Evolutionary conservation across 2,113 vertebrate genomes (phyloP).

Genomic region (Lepidothrix coronata): DNA sequence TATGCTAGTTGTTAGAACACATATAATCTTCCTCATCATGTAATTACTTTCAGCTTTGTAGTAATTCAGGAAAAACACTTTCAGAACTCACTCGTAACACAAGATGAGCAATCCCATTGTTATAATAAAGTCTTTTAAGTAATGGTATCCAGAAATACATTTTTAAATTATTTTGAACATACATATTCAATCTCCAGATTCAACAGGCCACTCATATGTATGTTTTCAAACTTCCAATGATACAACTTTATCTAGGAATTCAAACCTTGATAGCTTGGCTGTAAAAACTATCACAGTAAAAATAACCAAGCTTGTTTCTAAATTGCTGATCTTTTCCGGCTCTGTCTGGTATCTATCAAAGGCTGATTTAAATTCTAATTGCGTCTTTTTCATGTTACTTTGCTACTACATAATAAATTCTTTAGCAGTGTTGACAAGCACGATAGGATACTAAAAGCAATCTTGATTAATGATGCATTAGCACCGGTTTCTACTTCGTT

Average conservation of each 20-base stretch:
- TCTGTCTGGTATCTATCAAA: neutral
- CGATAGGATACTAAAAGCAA: neutral
- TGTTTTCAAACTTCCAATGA: neutral
- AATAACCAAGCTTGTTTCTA: neutral
- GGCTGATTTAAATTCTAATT: neutral
- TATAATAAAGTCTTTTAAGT: neutral
- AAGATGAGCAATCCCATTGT: neutral
- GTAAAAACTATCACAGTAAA: neutral
- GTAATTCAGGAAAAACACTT: neutral
- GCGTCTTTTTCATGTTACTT: neutral
- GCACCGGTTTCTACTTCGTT: neutral
- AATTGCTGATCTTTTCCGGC: neutral
- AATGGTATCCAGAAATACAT: rapidly evolving
- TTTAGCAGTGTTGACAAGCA: neutral
- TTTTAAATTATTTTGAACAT: neutral
- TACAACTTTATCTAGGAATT: neutral
- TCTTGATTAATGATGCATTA: neutral
- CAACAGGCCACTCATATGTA: neutral
- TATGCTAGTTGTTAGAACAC: neutral
- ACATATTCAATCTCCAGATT: neutral
- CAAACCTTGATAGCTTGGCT: neutral
- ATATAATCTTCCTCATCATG: neutral
- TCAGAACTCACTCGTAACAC: neutral
- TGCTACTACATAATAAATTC: neutral
- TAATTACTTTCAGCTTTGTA: neutral